phyloP scores from a whole-genome alignment of 2,888 invertebrate genomes.

The Andrena marginata region DNA sequence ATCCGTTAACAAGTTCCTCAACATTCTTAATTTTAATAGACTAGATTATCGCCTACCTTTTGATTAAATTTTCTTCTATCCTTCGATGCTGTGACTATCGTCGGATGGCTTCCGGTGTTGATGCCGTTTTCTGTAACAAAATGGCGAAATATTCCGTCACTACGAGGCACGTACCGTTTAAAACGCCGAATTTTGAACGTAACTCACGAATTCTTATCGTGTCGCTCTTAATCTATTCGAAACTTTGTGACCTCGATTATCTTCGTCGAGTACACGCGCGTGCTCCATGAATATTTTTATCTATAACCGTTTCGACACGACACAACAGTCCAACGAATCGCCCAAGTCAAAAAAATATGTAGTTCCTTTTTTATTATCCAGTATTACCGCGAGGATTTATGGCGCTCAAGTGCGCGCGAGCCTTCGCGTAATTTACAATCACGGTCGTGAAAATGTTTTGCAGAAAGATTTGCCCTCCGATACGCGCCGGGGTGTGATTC shows the following conservation, averaged over 20 bases:
- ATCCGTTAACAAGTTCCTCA: too few relatives aligned
- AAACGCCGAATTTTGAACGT: neutral
- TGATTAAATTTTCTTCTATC: slow-evolving; percentile 86
- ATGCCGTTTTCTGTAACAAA: slow-evolving; percentile 81
- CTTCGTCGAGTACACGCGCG: slow-evolving; percentile 52
- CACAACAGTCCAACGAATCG: neutral
- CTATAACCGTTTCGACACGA: slow-evolving; percentile 25
- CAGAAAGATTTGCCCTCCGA: too few relatives aligned
- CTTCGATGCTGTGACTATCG: slow-evolving; percentile 85
- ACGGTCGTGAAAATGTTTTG: too few relatives aligned
- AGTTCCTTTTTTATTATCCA: neutral
- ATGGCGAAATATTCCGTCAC: neutral
- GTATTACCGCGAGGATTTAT: neutral
- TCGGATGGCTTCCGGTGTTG: slow-evolving; percentile 79
- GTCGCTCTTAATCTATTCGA: slow-evolving; percentile 70
- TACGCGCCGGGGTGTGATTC: too few relatives aligned
- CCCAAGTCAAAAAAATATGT: neutral
- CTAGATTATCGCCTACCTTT: slow-evolving; percentile 84
- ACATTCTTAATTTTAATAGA: too few relatives aligned
- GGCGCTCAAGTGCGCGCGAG: too few relatives aligned
- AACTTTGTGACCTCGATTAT: slow-evolving; percentile 76
- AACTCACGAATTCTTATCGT: slow-evolving; percentile 57
- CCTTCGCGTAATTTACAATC: too few relatives aligned
- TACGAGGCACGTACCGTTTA: neutral
- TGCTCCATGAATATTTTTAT: slow-evolving; percentile 67